These are phyloP conservation scores for Clupea harengus DNA, from an alignment of 2,113 vertebrate genomes.

Conservation along the genomic window DNA sequence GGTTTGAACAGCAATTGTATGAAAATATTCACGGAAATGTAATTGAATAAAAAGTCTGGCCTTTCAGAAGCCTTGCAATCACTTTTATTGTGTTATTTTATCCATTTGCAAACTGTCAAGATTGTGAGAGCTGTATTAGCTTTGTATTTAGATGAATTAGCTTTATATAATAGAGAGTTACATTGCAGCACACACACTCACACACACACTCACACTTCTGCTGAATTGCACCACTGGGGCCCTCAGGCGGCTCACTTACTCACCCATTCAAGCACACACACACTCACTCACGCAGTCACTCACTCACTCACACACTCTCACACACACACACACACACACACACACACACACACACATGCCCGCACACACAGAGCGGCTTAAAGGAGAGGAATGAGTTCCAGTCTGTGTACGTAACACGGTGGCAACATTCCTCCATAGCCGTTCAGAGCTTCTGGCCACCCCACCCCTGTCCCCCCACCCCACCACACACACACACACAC, in stretches of 20 bases:
- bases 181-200: background rate
- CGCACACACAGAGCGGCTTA: background rate
- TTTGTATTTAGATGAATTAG: too few relatives aligned
- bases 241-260: background rate
- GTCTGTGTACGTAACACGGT: background rate
- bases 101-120: too few relatives aligned
- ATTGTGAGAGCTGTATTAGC: too few relatives aligned
- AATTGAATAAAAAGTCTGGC: too few relatives aligned
- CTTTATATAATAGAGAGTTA: too few relatives aligned
- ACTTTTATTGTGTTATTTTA: too few relatives aligned
- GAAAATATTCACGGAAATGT: too few relatives aligned
- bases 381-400: constrained; percentile 3
- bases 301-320: background rate
- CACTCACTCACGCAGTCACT: background rate
- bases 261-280: background rate
- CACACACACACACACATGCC: background rate
- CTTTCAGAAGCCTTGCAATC: too few relatives aligned
- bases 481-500: constrained; percentile 15
- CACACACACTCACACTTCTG: background rate
- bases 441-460: background rate
- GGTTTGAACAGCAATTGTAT: too few relatives aligned
- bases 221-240: background rate
- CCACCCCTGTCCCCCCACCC: background rate
- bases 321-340: background rate
- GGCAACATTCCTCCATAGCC: constrained; percentile 9